phyloP scores from a whole-genome alignment of 2,888 invertebrate species.

The Parnassius glacialis region DNA sequence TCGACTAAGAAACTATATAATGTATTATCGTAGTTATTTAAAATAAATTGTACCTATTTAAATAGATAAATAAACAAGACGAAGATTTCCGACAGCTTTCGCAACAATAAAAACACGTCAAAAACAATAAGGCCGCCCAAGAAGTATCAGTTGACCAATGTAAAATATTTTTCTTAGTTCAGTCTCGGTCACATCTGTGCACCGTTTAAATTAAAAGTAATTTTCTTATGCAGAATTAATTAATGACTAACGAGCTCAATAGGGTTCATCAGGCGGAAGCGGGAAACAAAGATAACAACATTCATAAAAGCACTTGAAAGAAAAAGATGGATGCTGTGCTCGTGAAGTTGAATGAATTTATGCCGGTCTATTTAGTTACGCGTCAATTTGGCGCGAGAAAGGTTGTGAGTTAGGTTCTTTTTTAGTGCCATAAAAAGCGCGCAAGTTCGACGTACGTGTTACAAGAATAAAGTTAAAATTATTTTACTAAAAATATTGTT shows the following conservation, averaged over 20 bases:
- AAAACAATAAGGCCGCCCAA: slow-evolving; percentile 13
- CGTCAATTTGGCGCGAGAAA: slow-evolving; percentile 77
- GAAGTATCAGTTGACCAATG: slow-evolving; percentile 11
- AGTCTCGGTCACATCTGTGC: slow-evolving; percentile 67
- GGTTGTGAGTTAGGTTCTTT: slow-evolving; percentile 53
- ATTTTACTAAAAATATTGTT: slow-evolving; percentile 1
- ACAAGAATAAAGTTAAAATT: slow-evolving; percentile 31
- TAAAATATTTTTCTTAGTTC: slow-evolving; percentile 36
- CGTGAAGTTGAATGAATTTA: slow-evolving; percentile 79
- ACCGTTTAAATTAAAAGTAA: slow-evolving; percentile 79
- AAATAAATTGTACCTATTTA: no score
- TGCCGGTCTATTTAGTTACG: slow-evolving; percentile 78
- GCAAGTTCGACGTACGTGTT: slow-evolving; percentile 48
- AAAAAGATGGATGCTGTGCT: slow-evolving; percentile 48
- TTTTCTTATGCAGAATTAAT: slow-evolving; percentile 81
- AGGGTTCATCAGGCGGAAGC: slow-evolving; percentile 80
- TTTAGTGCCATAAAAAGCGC: slow-evolving; percentile 48
- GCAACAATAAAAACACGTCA: no score
- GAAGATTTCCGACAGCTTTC: no score
- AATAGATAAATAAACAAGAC: no score
- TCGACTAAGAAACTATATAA: no score
- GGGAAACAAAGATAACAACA: slow-evolving; percentile 46
- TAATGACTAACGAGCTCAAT: slow-evolving; percentile 81
- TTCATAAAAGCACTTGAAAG: slow-evolving; percentile 32
- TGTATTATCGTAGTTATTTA: no score